Conservation (phyloP, 2,888 invertebrate species). For the Drosophila ustulata region DNA sequence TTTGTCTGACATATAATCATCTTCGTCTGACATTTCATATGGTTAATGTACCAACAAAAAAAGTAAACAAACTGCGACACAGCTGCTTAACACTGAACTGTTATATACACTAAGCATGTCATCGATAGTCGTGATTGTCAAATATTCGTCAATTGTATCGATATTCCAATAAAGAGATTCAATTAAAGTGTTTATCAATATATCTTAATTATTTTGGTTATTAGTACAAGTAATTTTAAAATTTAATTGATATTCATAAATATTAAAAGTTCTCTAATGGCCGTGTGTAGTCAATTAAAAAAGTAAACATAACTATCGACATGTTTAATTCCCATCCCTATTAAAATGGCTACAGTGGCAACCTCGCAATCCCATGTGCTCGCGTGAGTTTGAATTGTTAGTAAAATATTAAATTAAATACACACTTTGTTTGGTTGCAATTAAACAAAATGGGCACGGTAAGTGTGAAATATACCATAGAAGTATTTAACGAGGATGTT, state of each 20-base stretch:
- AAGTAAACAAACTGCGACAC: constrained; percentile 38
- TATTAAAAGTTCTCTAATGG: too few species aligned
- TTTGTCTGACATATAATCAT: constrained; percentile 91
- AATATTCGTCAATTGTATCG: background rate
- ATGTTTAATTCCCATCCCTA: constrained; percentile 7
- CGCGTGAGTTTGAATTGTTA: constrained; percentile 11
- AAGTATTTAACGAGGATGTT: background rate
- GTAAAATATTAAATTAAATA: constrained; percentile 8
- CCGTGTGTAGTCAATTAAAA: too few species aligned
- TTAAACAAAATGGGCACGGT: constrained; percentile 58
- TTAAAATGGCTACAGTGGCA: constrained; percentile 20
- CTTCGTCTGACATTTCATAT: constrained; percentile 87
- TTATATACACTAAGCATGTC: background rate
- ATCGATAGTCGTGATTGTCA: constrained; percentile 4
- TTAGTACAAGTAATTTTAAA: too few species aligned
- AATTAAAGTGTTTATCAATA: too few species aligned
- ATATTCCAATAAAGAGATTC: background rate
- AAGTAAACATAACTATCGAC: too few species aligned
- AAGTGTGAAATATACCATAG: constrained; percentile 28
- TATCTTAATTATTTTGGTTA: too few species aligned
- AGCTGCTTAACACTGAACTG: constrained; percentile 36
- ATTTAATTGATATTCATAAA: too few species aligned
- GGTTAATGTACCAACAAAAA: constrained; percentile 2
- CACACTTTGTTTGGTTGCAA: background rate
- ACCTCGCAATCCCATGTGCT: constrained; percentile 65